Evolutionary conservation across 2,113 vertebrate species (phyloP), one percentile per base, ranked within the genome.

Genomic region (Leucoraja erinaceus): DNA sequence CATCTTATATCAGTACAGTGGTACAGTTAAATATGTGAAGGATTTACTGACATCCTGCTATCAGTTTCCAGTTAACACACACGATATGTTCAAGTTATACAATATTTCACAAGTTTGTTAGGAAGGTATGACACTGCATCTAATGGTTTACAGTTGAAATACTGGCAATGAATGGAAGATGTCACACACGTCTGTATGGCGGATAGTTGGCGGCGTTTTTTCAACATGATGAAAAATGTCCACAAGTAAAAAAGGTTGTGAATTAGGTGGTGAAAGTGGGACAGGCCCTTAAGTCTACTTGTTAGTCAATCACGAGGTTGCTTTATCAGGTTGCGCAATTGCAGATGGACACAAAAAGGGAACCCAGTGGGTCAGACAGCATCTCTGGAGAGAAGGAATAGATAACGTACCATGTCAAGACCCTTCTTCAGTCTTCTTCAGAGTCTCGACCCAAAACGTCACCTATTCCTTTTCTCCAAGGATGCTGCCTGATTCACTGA

Each of bases 11-110:
- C 88, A 33, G 88, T 90, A 90, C 63, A 31, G n/a, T 47, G 38
- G 88, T 91, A 91, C 66, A 72, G 28, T 72, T 91, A 91, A 91
- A 33, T 91, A 91, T 68, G 47, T 91, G 38, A 8, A 91, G 33
- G 90, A 70, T 91, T 91, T 91, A 72, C 88, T 72, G 68, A 74
- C 90, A 91, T 74, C 90, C 68, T 33, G 33, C 11, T 3, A 33
- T 90, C 63, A 9, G 20, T 25, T 54, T 91, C 63, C 88, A 90
- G 88, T 90, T 66, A 91, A 7, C 90, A 47, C 68, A 38, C 28
- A 72, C 20, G 88, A 47, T 70, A 91, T 91, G 88, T 91, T 91
- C 63, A 72, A 72, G 88, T 33, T 91, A 47, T 72, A 47, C 88
- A 74, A 74, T 72, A 74, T 72, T 70, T 72, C 66, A 91, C 33